A percentile compares a stretch with the other conserved stretches of the same genome.
These are phyloP conservation scores for Sisor rabdophorus DNA, from an alignment of 2,113 vertebrate genomes.

Conservation along the genomic window DNA sequence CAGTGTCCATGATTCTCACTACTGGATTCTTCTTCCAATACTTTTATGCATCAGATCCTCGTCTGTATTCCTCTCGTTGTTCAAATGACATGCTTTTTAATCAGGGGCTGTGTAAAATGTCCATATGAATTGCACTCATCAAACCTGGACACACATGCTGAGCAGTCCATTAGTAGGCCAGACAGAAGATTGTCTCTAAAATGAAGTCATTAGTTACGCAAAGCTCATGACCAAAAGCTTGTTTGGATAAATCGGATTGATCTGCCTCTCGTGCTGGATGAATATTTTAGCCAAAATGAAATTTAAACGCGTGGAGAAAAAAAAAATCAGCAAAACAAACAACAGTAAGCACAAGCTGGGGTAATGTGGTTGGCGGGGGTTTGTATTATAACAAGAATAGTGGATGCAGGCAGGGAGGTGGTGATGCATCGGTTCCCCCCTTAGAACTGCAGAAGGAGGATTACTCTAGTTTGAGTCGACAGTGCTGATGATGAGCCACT, in stretches of 20 bases:
- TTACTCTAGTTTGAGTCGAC: constrained; percentile 67
- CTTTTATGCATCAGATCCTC: constrained; percentile 54
- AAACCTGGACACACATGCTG: constrained; percentile 55
- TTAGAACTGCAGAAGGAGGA: constrained; percentile 65
- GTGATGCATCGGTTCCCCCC: constrained; percentile 65
- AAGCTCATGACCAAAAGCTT: constrained; percentile 72
- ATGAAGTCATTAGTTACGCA: constrained; percentile 77
- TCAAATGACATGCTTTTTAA: constrained; percentile 70
- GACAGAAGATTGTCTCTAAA: constrained; percentile 74
- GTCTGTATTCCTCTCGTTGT: constrained; percentile 56
- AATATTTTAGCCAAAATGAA: constrained; percentile 66
- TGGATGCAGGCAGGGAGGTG: constrained; percentile 59
- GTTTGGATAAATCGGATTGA: constrained; percentile 69
- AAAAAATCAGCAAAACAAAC: constrained; percentile 64
- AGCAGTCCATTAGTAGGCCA: constrained; percentile 49
- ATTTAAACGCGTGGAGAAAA: constrained; percentile 54
- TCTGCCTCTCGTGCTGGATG: constrained; percentile 60
- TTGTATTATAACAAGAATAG: constrained; percentile 13
- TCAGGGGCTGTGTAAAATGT: constrained; percentile 66
- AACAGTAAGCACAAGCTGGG: constrained; percentile 12
- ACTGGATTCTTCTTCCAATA: constrained; percentile 68
- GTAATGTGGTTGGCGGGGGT: background rate
- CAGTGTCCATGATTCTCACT: constrained; percentile 60
- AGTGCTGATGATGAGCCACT: constrained; percentile 73
- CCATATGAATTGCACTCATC: constrained; percentile 67